Evolutionary conservation across 1,140 invertebrate species (phyloP), one percentile per base, ranked within the genome.

Genomic region (Aphis gossypii): DNA sequence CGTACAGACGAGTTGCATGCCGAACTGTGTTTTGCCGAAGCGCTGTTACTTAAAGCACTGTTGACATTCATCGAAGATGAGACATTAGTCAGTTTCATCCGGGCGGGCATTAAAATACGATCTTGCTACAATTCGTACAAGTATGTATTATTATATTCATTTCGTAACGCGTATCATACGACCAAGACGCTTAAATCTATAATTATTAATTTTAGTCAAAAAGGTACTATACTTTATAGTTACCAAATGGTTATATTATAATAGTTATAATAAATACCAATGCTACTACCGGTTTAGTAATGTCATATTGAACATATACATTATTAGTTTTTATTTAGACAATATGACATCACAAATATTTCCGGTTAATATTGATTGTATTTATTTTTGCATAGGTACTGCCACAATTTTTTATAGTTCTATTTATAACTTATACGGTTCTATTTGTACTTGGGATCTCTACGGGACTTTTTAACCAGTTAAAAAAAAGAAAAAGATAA

Each of bases 11-110:
- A 99, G 96, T 97, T 98, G 38, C 99, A 99, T 96, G 99, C 99
- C 5, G 99, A 99, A 95, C 95, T 99, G 46, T 98, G 98, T 95
- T 98, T 98, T 95, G 98, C 99, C 30, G 99, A 99, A 95, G 97
- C 97, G 68, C 96, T 99, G 20, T 95, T 99, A 48, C 95, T 99
- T 41, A 97, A 98, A 94, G 98, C 99, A 4, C 96, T 99, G 94
- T 96, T 99, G 76, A 98, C 98, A 23, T 98, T 99, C 95, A 97
- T 99, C 94, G 98, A 99, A 95, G 98, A 99, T 95, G 99, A 99
- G 95, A 99, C 98, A 94, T 96, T 99, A 82, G 96, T 98, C 30
- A 98, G 98, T 95, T 98, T 99, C 94, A 97, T 99, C 44, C 98
- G 98, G 95, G 99, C 98, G 94, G 98, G 98, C 94, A 96, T 99